A percentile compares a stretch with the other conserved stretches of the same genome.
These are phyloP conservation scores for Florisuga fusca DNA, from an alignment of 2,797 vertebrate species.

Conservation along the genomic window DNA sequence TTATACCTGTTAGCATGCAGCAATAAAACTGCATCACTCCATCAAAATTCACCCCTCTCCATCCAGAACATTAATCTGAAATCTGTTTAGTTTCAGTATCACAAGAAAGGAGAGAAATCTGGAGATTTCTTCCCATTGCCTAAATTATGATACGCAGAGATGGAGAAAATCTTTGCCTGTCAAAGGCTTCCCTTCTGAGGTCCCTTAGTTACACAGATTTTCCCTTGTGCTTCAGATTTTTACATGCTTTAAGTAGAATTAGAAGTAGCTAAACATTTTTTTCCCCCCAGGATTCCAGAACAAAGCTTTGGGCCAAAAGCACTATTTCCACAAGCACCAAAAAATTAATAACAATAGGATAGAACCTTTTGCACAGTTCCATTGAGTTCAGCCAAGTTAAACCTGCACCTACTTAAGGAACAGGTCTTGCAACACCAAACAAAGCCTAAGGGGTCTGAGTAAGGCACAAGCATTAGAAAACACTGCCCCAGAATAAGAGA, in stretches of 20 bases:
- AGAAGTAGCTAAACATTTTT: neutral
- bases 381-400: neutral
- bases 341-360: neutral
- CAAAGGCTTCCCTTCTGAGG: neutral
- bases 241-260: neutral
- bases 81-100: neutral
- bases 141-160: neutral
- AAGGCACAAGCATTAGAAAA: neutral
- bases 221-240: neutral
- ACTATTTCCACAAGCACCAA: neutral
- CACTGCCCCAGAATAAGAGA: neutral
- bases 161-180: neutral
- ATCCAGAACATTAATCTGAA: accelerated
- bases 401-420: neutral
- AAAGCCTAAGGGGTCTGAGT: neutral
- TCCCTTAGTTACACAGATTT: neutral
- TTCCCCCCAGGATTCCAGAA: neutral
- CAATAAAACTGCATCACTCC: neutral
- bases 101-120: neutral
- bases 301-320: neutral
- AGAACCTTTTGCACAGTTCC: neutral
- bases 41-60: neutral
- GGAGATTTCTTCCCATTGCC: neutral
- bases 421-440: neutral
- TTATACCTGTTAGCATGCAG: neutral